Conservation (phyloP, 1,140 invertebrate genomes). For the Condylostylus longicornis region DNA sequence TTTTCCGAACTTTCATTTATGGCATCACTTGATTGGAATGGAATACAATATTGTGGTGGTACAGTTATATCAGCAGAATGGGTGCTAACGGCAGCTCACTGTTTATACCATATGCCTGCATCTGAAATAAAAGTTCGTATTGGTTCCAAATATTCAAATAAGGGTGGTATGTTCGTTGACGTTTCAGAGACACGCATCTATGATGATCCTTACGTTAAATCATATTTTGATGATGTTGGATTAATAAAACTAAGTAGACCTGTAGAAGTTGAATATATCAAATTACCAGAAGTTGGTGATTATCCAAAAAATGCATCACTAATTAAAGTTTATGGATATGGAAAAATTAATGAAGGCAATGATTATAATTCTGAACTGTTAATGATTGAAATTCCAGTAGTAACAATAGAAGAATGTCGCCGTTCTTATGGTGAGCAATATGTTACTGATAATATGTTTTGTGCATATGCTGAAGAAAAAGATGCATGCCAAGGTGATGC, state of each 20-base stretch:
- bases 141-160: background rate
- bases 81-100: constrained; percentile 28
- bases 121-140: background rate
- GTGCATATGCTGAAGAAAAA: constrained; percentile 16
- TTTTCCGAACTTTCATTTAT: no score
- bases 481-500: constrained; percentile 20
- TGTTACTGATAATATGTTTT: constrained; percentile 20
- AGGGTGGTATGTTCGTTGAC: background rate
- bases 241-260: background rate
- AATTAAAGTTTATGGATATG: constrained; percentile 3
- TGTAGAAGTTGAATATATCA: background rate
- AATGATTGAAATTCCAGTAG: background rate
- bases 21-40: no score
- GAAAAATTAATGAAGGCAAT: background rate
- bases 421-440: background rate
- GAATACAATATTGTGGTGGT: no score
- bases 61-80: constrained; percentile 23
- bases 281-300: background rate
- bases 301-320: background rate
- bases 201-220: background rate
- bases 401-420: background rate
- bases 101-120: constrained; percentile 7
- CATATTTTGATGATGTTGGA: background rate
- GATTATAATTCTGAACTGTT: background rate
- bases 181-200: background rate